Base-by-base conservation (phyloP, 2,797 vertebrate species). In the Pangasius sanitwongsei region DNA sequence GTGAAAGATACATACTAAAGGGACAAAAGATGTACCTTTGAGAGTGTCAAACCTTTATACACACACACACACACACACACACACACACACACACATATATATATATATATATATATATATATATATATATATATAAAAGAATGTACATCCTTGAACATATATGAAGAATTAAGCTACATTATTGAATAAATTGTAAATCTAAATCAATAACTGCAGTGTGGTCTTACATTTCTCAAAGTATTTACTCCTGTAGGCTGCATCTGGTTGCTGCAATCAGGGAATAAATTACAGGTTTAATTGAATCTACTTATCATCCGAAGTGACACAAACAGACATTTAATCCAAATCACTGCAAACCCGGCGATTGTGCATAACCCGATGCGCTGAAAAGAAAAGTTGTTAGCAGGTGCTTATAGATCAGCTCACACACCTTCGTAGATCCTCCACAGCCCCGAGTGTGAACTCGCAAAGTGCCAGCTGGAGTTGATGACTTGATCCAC, bases 371-470 rank as follows among this genome's bases (percentile, higher is more conserved):
- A 59, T 25, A 57, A 55, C n/a, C 16, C 31, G 25, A 61, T n/a
- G 53, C 15, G 31, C 63, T 70, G 65, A 28, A 44, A 80, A 18
- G 65, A 18, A 70, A 41, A 82, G 65, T 85, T 85, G 11, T 44
- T 9, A 65, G 78, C 31, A 59, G 72, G 37, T 65, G 16, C 48
- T 57, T 72, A 70, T 31, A 67, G 31, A 25, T 34, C 11, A 57
- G 9, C 31, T 48, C 50, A 59, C 41, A n/a, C 95, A 97, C 97
- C 97, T 96, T 97, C 96, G 89, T 94, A 95, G 74, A 96, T 95
- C 78, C 92, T 95, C 97, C 97, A 98, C 75, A 97, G 94, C 87
- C 97, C 96, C 2, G 96, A 96, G 88, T 96, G 96, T 0, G 96
- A 97, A 91, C 95, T 95, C 90, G 96, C 94, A 78, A 94, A 94